A percentile compares a stretch with the other conserved stretches of the same genome.
Evolutionary conservation across 1,140 invertebrate species (phyloP).

Genomic region (Euglossa dilemma): DNA sequence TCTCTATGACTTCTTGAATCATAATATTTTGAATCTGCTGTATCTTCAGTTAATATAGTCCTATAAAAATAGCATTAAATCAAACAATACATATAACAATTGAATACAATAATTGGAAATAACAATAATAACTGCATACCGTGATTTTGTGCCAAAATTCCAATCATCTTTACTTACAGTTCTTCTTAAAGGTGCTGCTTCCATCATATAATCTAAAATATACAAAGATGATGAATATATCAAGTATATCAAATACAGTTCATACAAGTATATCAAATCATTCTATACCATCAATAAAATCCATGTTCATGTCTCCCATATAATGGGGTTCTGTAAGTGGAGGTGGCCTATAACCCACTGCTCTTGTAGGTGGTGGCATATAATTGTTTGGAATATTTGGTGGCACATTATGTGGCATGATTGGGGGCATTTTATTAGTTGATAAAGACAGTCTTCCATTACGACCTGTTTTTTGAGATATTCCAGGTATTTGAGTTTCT

Average conservation of each 20-base stretch:
- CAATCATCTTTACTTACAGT: slow-evolving; percentile 79
- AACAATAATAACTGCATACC: slow-evolving; percentile 59
- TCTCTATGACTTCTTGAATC: slow-evolving; percentile 74
- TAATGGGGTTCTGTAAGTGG: slow-evolving; percentile 71
- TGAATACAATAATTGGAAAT: background rate
- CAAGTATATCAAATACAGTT: background rate
- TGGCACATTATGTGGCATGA: slow-evolving; percentile 56
- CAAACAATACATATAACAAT: background rate
- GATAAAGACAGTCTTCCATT: slow-evolving; percentile 82
- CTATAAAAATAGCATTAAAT: slow-evolving; percentile 49
- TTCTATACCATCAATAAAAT: slow-evolving; percentile 71
- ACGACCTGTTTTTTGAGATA: slow-evolving; percentile 81
- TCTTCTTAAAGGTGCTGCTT: slow-evolving; percentile 74
- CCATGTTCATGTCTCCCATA: slow-evolving; percentile 72
- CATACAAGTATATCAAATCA: slow-evolving; percentile 1
- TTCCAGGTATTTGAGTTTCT: slow-evolving; percentile 68
- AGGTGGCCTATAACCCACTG: slow-evolving; percentile 69
- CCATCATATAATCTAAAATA: slow-evolving; percentile 75
- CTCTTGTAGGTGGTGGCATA: slow-evolving; percentile 60
- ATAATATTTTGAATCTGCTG: slow-evolving; percentile 79
- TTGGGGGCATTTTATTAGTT: slow-evolving; percentile 79
- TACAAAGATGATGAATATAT: background rate
- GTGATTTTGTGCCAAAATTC: slow-evolving; percentile 74
- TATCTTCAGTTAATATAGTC: slow-evolving; percentile 75
- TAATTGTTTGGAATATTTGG: slow-evolving; percentile 67